Base-by-base conservation (phyloP, 1,140 invertebrate genomes). In the Oryctes rhinoceros region DNA sequence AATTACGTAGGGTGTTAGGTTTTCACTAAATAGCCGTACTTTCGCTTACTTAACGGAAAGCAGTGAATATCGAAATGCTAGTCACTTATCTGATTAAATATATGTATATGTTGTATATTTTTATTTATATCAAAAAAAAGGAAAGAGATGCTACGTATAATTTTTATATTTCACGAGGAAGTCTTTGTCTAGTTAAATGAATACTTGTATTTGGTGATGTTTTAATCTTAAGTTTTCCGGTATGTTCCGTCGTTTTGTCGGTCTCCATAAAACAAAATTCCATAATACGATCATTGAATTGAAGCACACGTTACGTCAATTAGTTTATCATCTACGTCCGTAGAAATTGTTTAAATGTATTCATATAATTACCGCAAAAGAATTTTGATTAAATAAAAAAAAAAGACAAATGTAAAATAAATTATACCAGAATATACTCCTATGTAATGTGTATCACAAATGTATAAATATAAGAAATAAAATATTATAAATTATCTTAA, bases 101-200 rank as follows among this genome's bases (percentile, higher is more conserved):
- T 83, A 84, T 86, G 83, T 86, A 86, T 82, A 86, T 83, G 82
- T 85, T 86, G 85, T 86, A 86, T 80, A 85, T 81, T 84, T 81
- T 84, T 83, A 85, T 84, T 84, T 86, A 85, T 85, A 84, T 80
- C 59, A 20, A 48, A 74, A 48, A 74, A 9, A 78, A 30, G 24
- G 49, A 78, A 18, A 48, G 9, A 59, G 13, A 24, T 71, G 24
- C 53, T 15, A 18, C 18, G 10, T 71, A 71, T 13, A 20, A 71
- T 10, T 71, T 71, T 71, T 71, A 24, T 71, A 24, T 30, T 13
- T 71, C 11, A 24, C 35, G 35, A 71, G 39, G 9, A 35, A 71
- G 10, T 9, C 7, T 35, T 71, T 24, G 24, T 24, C 20, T 30
- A 4, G 6, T 15, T 24, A 37, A 71, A 11, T 35, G 18, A 35